Base-by-base conservation (phyloP, 1,140 invertebrate genomes). In the Eriocheir sinensis region DNA sequence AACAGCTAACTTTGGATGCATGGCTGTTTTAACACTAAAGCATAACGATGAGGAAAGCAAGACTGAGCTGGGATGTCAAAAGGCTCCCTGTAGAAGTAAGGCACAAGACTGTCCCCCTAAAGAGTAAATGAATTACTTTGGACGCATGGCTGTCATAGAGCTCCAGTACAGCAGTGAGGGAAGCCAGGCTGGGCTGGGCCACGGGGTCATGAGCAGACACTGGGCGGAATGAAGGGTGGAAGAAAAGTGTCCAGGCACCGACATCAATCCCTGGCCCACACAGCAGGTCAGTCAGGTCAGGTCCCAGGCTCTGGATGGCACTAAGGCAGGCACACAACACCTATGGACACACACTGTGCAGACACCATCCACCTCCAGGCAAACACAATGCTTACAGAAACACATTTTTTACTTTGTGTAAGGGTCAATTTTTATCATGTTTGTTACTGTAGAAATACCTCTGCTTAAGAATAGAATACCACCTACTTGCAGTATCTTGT, bases 61-160 rank as follows among this genome's bases (percentile, higher is more conserved):
- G n/a, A n/a, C n/a, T n/a, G n/a, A n/a, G n/a, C n/a, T n/a, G n/a
- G n/a, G n/a, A n/a, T n/a, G 4, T 48, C 44, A 48, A 48, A 48
- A 8, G 4, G 44, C 15, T 48, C 4, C 44, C 44, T 48, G 44
- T 48, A 15, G 4, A 48, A 15, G 44, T 8, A 48, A 48, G 44
- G 15, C 15, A 8, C 44, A 48, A 4, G 4, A 8, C 44, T 48
- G 44, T 48, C 44, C 44, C 44, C 4, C 15, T 15, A 48, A 48
- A 48, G 15, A 36, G 34, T 89, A 34, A 89, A 89, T 6, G 6
- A 89, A 44, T 40, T 30, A 90, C 93, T 89, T 91, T 94, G 17
- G 93, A 94, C 27, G 93, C 93, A 94, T 94, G 93, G n/a, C 79
- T 91, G 32, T 94, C 93, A 94, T 90, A 94, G 3, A 94, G 89